Conservation (phyloP, 1,140 invertebrate genomes). For the Theocolax elegans region DNA sequence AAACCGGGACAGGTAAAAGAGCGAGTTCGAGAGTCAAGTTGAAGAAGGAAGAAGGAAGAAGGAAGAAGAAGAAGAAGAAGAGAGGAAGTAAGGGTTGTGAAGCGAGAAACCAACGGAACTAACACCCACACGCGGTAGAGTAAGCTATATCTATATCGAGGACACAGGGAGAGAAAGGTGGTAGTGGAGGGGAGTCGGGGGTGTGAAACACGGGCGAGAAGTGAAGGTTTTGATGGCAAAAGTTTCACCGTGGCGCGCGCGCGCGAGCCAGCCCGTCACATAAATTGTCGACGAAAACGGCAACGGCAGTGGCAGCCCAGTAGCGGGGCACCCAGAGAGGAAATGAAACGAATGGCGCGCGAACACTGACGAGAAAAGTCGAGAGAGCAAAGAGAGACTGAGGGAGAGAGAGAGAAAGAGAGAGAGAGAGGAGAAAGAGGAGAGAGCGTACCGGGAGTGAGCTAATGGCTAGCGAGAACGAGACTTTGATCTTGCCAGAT, state of each 20-base stretch:
- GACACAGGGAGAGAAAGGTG: too few species aligned
- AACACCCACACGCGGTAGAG: background rate
- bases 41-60: too few species aligned
- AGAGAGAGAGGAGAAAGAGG: too few species aligned
- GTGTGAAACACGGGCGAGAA: conserved; percentile 31
- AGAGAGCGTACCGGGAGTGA: background rate
- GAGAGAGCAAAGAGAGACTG: background rate
- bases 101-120: conserved; percentile 16
- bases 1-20: background rate
- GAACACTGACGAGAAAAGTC: conserved; percentile 27
- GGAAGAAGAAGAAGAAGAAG: background rate
- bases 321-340: conserved; percentile 9
- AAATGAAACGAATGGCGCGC: conserved; percentile 33
- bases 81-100: conserved; percentile 5
- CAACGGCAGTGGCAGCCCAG: background rate
- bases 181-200: too few species aligned
- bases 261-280: conserved; percentile 33
- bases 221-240: conserved; percentile 42
- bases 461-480: conserved; percentile 23
- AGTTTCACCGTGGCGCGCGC: conserved; percentile 32
- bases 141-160: background rate
- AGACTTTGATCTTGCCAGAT: conserved; percentile 33
- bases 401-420: background rate
- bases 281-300: conserved; percentile 44
- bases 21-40: too few species aligned